A percentile compares a stretch with the other conserved stretches of the same genome.
phyloP scores from a whole-genome alignment of 2,113 vertebrate species.

The Percina caprodes region DNA sequence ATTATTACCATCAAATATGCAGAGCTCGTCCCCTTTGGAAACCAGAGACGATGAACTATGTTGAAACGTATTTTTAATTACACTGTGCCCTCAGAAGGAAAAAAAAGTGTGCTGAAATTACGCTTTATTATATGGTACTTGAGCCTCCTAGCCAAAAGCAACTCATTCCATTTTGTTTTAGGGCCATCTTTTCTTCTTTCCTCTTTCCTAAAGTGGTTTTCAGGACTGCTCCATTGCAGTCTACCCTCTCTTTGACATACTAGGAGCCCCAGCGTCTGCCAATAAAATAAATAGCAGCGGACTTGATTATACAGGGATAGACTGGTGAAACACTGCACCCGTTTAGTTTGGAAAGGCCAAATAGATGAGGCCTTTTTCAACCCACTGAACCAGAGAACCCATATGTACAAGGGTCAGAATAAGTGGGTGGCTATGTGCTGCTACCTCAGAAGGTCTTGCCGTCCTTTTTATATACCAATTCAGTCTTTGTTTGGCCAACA shows the following conservation, averaged over 20 bases:
- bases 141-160: constrained; percentile 69
- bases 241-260: constrained; percentile 79
- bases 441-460: constrained; percentile 46
- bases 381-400: constrained; percentile 61
- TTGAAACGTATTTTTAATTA: constrained; percentile 75
- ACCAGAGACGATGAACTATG: constrained; percentile 67
- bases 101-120: constrained; percentile 69
- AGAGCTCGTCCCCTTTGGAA: constrained; percentile 61
- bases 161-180: constrained; percentile 75
- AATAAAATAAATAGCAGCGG: constrained; percentile 80
- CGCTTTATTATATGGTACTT: constrained; percentile 79
- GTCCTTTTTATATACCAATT: constrained; percentile 49
- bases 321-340: constrained; percentile 74
- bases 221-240: constrained; percentile 65
- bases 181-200: constrained; percentile 69
- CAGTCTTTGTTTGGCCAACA: constrained; percentile 61
- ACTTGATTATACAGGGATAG: constrained; percentile 82
- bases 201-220: constrained; percentile 76
- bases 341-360: constrained; percentile 78
- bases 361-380: constrained; percentile 68
- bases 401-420: constrained; percentile 54
- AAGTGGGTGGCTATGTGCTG: constrained; percentile 55
- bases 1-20: constrained; percentile 73
- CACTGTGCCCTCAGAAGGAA: constrained; percentile 51
- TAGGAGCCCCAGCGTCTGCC: constrained; percentile 70